Evolutionary conservation across 2,113 vertebrate genomes (phyloP).

Genomic region (Gopherus evgoodei): DNA sequence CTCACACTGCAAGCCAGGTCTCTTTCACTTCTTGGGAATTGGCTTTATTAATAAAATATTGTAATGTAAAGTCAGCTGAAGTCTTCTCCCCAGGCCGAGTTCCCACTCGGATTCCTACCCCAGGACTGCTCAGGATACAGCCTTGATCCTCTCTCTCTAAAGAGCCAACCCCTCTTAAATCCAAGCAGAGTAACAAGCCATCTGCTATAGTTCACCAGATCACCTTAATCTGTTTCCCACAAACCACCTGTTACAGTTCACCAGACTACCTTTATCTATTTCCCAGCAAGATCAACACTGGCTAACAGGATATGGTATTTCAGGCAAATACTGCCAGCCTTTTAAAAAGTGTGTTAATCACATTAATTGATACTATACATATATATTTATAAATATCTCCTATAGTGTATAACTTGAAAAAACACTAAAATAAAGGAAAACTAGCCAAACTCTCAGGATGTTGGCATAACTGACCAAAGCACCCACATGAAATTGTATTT

Average conservation of each 20-base stretch:
- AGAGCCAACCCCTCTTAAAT: not conserved
- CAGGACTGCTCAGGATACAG: not conserved
- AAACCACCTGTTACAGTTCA: not conserved
- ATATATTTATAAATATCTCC: not conserved
- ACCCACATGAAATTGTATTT: not conserved
- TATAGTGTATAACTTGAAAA: not conserved
- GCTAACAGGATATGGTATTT: not conserved
- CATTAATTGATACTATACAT: not conserved
- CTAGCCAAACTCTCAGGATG: not conserved
- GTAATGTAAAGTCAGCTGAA: not conserved
- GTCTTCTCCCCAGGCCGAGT: not conserved
- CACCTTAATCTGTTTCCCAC: not conserved
- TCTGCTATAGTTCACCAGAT: not conserved
- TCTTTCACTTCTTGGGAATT: not conserved
- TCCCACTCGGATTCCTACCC: not conserved
- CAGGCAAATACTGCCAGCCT: not conserved
- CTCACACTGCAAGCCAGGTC: not conserved
- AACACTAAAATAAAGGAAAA: not conserved
- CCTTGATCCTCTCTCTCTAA: not conserved
- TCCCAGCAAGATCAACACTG: not conserved
- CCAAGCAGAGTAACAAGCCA: rapidly evolving
- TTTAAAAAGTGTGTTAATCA: not conserved
- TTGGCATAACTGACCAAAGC: not conserved
- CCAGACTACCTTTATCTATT: constrained; percentile 26
- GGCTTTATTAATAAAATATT: not conserved